Base-by-base conservation (phyloP, 2,888 invertebrate genomes). In the Meloe dianella region DNA sequence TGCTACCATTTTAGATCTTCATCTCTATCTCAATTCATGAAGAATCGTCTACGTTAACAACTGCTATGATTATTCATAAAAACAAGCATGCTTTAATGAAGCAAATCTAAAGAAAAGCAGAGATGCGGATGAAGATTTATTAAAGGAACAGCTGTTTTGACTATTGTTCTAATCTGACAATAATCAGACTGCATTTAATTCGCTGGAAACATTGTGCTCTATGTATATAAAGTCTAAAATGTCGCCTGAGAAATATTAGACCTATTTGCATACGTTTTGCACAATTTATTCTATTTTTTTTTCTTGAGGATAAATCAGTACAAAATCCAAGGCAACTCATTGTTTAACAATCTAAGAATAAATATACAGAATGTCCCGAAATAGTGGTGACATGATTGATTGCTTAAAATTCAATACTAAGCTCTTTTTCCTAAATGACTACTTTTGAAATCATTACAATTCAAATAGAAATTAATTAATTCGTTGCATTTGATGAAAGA, bases 291-390 rank as follows among this genome's bases (percentile, higher is more conserved):
- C 56, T 47, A 10, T 20, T 60, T 63, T 63, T 60, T 59, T 65
- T 63, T 61, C 30, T 66, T 58, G 12, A 65, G 61, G 61, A 61
- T 68, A 60, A 61, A 63, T 66, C 64, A 66, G 69, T 71, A 71
- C 67, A 71, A 71, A 71, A 71, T 69, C 65, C 67, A 71, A 71
- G 71, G 71, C 71, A 71, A 68, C 69, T 68, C 66, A 71, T 69
- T 65, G 62, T 62, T 60, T 69, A 54, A 63, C n/a, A 47, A 47
- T 47, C n/a, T n/a, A n/a, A n/a, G 1, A 38, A n/a, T 20, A 20
- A 60, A 61, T 68, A 69, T 67, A 69, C 67, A 64, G 51, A 47
- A 47, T n/a, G 9, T 10, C 47, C 20, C 20, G 1, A 20, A 22
- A 9, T 20, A 2, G 20, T 47, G 47, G 14, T 1, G 35, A 68